These are phyloP conservation scores for Eolophus roseicapilla DNA, from an alignment of 2,113 vertebrate genomes.

Conservation along the genomic window DNA sequence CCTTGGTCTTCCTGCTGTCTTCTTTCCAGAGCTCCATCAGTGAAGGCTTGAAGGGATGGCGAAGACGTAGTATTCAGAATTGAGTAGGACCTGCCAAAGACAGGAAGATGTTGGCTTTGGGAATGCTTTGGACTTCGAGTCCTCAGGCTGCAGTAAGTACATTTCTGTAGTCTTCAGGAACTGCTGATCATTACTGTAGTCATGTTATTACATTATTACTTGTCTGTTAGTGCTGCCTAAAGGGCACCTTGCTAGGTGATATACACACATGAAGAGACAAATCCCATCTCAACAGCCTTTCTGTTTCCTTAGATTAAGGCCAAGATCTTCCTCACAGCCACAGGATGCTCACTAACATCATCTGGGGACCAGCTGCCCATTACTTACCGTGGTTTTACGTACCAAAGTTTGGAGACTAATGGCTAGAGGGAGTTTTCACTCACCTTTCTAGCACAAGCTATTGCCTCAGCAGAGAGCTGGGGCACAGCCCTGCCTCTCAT, in stretches of 20 bases:
- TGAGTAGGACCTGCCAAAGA: constrained; percentile 86
- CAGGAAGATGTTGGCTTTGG: neutral
- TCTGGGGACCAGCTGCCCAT: neutral
- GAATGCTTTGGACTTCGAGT: neutral
- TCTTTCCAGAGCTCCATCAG: constrained; percentile 83
- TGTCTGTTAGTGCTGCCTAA: neutral
- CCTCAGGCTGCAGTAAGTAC: neutral
- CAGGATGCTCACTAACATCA: neutral
- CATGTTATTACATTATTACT: neutral
- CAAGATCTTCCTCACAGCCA: neutral
- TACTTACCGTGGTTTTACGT: fast-evolving
- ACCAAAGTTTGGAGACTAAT: neutral
- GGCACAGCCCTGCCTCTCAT: neutral
- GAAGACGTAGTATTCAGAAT: constrained; percentile 82
- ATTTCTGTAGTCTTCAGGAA: neutral
- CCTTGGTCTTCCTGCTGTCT: constrained; percentile 85
- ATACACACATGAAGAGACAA: neutral
- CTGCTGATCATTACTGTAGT: neutral
- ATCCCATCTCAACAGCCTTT: neutral
- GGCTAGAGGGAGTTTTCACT: neutral
- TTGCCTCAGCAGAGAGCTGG: neutral
- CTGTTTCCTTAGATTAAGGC: neutral
- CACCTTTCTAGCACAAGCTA: neutral
- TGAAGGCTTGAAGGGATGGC: constrained; percentile 67
- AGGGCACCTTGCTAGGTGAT: neutral